phyloP scores from a whole-genome alignment of 37 sponge, comb jelly and placozoan genomes.

The Oopsacas minuta region DNA sequence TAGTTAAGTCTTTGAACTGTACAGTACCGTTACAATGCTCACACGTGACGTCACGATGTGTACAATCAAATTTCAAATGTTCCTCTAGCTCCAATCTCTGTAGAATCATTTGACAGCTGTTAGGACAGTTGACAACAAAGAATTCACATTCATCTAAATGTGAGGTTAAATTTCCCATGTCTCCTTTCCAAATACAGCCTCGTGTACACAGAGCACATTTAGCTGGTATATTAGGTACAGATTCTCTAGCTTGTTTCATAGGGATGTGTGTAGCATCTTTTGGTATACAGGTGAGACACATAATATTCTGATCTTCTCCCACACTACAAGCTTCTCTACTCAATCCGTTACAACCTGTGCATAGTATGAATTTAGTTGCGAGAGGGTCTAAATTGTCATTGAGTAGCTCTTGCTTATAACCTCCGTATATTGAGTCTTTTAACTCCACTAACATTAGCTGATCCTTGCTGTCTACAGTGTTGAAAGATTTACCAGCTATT shows the following conservation, averaged over 20 bases:
- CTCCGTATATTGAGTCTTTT: neutral
- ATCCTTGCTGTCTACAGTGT: neutral
- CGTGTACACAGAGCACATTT: neutral
- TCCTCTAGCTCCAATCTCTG: neutral
- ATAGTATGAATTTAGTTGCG: neutral
- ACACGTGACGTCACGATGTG: neutral
- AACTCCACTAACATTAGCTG: neutral
- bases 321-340: neutral
- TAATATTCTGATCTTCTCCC: neutral
- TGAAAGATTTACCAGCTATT: neutral
- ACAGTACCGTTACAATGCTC: neutral
- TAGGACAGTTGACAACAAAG: neutral
- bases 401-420: neutral
- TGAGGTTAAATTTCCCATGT: neutral
- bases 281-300: neutral
- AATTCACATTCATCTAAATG: conserved; percentile 15
- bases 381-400: neutral
- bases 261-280: neutral
- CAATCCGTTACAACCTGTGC: conserved; percentile 17
- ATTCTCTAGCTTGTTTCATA: neutral
- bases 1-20: neutral
- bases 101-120: neutral
- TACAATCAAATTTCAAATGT: neutral
- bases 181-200: conserved; percentile 3
- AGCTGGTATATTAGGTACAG: neutral